Base-by-base conservation (phyloP, 2,797 vertebrate genomes). In the Enteromius afrohamiltoni region DNA sequence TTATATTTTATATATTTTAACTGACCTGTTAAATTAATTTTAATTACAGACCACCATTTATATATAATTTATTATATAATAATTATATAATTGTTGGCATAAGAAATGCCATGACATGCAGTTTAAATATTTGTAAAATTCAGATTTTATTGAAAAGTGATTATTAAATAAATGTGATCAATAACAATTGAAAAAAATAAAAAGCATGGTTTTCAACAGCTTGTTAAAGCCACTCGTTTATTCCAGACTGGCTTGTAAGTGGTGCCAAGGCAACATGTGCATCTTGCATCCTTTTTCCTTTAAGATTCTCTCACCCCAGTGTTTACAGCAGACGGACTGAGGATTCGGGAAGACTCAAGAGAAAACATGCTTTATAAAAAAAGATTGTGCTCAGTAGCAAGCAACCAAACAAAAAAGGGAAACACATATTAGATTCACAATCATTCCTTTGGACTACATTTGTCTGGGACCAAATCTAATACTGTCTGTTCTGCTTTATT, bases 391-490 rank as follows among this genome's bases (percentile, higher is more conserved):
- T 58, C n/a, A 42, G 21, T 10, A 37, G 34, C 34, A 37, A 76
- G 34, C 14, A 1, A 58, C 53, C 53, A 55, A 55, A 55, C n/a
- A 55, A 47, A 71, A 49, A 71, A 3, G 42, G 40, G 16, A 71
- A 71, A 71, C 2, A 6, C 7, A 53, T 53, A 53, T 74, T 74
- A 58, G 6, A 75, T 58, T 75, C 70, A 74, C 47, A 34, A 10
- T 55, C 34, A 58, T 75, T 71, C 69, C 69, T 71, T 47, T 51
- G 45, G 9, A 73, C 16, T 31, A 29, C 70, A 9, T 73, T 58
- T 40, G 73, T 40, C 73, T 40, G 34, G 74, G 71, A 26, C 74
- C 74, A 37, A 64, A 82, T 73, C 40, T 73, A 62, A 81, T 47
- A 23, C 29, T 2, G 4, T 37, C 42, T 37, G 13, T 64, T 49